Evolutionary conservation across 2,888 invertebrate genomes (phyloP).

Genomic region (Lasioglossum leucozonium): DNA sequence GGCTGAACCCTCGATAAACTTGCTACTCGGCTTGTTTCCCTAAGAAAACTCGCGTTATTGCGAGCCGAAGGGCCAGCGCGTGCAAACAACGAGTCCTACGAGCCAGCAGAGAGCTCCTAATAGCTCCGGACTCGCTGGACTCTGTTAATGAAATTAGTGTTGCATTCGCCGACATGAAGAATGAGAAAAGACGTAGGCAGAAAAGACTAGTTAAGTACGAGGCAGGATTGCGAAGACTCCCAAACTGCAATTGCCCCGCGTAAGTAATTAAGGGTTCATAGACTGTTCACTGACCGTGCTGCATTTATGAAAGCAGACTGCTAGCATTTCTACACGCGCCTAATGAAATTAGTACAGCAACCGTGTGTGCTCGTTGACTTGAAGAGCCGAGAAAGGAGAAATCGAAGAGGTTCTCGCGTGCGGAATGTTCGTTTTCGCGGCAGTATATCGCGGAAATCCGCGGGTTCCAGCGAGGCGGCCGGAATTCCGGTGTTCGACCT

Average conservation of each 20-base stretch:
- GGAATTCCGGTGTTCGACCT: conserved; percentile 26
- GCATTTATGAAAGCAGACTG: no score
- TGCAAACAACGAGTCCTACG: conserved; percentile 16
- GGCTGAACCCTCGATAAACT: conserved; percentile 53
- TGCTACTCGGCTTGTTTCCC: conserved; percentile 10
- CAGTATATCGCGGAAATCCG: conserved; percentile 11
- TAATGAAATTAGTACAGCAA: background rate
- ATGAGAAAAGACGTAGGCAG: background rate
- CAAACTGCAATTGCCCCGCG: no score
- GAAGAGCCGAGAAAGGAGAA: background rate
- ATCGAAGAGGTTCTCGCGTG: background rate
- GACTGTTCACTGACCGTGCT: no score
- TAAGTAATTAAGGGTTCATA: no score
- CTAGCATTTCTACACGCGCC: no score
- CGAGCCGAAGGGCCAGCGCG: background rate
- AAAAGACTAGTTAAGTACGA: background rate
- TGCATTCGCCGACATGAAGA: background rate
- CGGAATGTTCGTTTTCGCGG: background rate
- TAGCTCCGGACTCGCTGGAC: background rate
- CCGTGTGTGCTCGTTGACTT: background rate
- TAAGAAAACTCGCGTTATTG: conserved; percentile 30
- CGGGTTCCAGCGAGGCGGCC: background rate
- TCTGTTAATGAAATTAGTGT: background rate
- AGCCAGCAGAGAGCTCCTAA: background rate
- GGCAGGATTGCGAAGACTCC: no score